Evolutionary conservation across 2,113 vertebrate species (phyloP), one percentile per base, ranked within the genome.

Genomic region (Phoenicopterus ruber): DNA sequence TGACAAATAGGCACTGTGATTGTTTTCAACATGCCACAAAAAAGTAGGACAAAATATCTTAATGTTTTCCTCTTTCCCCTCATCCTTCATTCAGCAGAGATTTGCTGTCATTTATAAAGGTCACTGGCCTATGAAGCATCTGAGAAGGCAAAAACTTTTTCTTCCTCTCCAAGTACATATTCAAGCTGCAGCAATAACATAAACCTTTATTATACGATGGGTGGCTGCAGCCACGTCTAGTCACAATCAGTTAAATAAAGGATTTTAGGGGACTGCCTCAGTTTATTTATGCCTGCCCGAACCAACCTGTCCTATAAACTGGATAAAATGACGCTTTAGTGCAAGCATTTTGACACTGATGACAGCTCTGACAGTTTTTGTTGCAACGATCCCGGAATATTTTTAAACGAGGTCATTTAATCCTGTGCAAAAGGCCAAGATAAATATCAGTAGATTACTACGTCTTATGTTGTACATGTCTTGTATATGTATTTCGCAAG

Each of bases 11-110:
- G 89, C 59, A 88, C 93, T 74, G 47, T 97, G 98, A 98, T 98
- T 98, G 97, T 98, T 98, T 98, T 91, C 97, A 98, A 98, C 98
- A 96, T 47, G 82, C 92, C 97, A 94, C 98, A 90, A 86, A 97
- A 98, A 98, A 97, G 94, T 96, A 98, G 97, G 95, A 98, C 98
- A 97, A 98, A 98, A 98, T 98, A 98, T 97, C 98, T 98, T 98
- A 98, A 98, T 98, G 97, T 97, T 98, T 98, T 98, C 95, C 88
- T 93, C 90, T 97, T 96, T 97, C 65, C 94, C 91, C 98, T 98
- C 97, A 98, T 98, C 92, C 83, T 97, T 98, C 97, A 98, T 98
- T 97, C 97, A 97, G 47, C 93, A 86, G 94, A 97, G 95, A 97
- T 96, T 97, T 95, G 88, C 91, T 98, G 97, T 98, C 97, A 97